Conservation (phyloP, 1,140 invertebrate species). For the Brachionus asplanchnoidis region DNA sequence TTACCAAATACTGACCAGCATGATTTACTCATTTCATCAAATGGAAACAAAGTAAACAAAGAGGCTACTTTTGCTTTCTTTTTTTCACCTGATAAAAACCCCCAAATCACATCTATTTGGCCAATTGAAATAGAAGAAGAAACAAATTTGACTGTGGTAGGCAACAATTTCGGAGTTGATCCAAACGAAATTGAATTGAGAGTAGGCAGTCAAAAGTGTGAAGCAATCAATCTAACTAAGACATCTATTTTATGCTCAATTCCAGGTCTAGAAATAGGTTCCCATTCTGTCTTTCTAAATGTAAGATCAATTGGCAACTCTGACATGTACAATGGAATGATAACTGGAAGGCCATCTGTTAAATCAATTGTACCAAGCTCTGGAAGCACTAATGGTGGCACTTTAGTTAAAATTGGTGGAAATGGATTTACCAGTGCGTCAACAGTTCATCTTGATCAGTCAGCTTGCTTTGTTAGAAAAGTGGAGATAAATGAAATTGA, state of each 20-base stretch:
- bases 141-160: neutral
- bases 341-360: neutral
- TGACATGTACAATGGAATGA: neutral
- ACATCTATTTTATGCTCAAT: slow-evolving; percentile 20
- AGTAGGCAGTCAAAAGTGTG: slow-evolving; percentile 43
- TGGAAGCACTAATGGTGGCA: slow-evolving; percentile 46
- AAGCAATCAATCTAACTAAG: slow-evolving; percentile 29
- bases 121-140: neutral
- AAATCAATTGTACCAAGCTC: neutral
- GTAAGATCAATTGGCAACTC: neutral
- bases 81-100: neutral
- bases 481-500: neutral
- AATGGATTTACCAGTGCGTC: slow-evolving; percentile 45
- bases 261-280: neutral
- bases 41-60: neutral
- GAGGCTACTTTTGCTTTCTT: neutral
- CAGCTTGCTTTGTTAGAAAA: neutral
- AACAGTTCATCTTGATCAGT: neutral
- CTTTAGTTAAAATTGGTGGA: slow-evolving; percentile 47
- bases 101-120: neutral
- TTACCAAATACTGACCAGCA: neutral
- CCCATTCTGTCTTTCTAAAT: neutral
- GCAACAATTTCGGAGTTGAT: neutral
- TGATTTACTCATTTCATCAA: neutral
- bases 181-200: neutral